phyloP scores from a whole-genome alignment of 2,113 vertebrate species.

The Python bivittatus region DNA sequence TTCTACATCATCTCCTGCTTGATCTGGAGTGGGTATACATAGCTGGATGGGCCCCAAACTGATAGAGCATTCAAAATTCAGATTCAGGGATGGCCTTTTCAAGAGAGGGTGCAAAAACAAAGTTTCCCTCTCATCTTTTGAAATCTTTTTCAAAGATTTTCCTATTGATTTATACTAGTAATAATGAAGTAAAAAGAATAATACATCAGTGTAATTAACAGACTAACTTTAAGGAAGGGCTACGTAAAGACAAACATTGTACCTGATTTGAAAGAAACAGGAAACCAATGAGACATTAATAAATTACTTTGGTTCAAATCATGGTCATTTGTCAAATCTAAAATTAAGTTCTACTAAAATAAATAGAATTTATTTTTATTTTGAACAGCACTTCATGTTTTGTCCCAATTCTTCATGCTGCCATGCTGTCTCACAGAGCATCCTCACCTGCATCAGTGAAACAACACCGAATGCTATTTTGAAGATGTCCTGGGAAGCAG shows the following conservation, averaged over 20 bases:
- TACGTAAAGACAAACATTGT: neutral
- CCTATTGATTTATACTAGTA: neutral
- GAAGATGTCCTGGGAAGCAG: slow-evolving; percentile 1
- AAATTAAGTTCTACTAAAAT: neutral
- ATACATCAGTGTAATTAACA: neutral
- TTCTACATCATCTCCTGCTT: too few relatives aligned
- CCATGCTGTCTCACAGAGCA: fast-evolving
- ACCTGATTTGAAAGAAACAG: neutral
- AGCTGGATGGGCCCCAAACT: too few relatives aligned
- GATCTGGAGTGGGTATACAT: too few relatives aligned
- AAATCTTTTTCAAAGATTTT: neutral
- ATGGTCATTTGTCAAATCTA: neutral
- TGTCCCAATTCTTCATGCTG: neutral
- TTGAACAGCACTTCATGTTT: neutral
- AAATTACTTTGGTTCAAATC: neutral
- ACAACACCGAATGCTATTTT: fast-evolving
- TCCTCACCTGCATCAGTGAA: neutral
- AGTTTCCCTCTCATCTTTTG: neutral
- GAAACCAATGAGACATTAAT: neutral
- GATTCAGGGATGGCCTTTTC: too few relatives aligned
- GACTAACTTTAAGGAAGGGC: neutral
- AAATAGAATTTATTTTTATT: neutral
- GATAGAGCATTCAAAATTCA: too few relatives aligned
- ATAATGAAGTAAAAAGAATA: neutral
- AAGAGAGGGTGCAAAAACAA: too few relatives aligned